Evolutionary conservation across 2,888 invertebrate genomes (phyloP).

Genomic region (Copidosoma aretas): DNA sequence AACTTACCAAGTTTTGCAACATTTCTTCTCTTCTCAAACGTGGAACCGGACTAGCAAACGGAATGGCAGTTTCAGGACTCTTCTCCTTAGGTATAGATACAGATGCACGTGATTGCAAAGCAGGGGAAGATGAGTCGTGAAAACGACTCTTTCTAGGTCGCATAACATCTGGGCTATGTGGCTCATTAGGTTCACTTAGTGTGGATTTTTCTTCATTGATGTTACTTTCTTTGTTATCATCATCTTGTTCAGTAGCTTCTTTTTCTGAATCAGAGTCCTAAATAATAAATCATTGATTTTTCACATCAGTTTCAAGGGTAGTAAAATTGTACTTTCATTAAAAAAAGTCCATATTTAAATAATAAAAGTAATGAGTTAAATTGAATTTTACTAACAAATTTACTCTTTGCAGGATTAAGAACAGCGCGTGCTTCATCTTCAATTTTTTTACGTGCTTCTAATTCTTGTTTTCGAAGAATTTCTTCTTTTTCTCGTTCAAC

Average conservation of each 20-base stretch:
- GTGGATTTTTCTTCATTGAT: slow-evolving; percentile 26
- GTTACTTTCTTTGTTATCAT: slow-evolving; percentile 47
- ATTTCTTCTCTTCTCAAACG: slow-evolving; percentile 67
- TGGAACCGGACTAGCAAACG: slow-evolving; percentile 41
- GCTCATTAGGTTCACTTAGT: slow-evolving; percentile 21
- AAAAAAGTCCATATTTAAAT: no score
- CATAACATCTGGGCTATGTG: slow-evolving; percentile 54
- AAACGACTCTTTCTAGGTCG: slow-evolving; percentile 60
- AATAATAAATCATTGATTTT: background rate
- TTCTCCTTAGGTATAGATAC: slow-evolving; percentile 47
- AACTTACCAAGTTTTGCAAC: slow-evolving; percentile 72
- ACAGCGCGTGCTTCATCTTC: slow-evolving; percentile 65
- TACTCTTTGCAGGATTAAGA: slow-evolving; percentile 65
- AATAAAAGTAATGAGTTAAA: background rate
- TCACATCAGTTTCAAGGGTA: background rate
- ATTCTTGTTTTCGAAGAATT: slow-evolving; percentile 69
- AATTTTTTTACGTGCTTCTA: slow-evolving; percentile 65
- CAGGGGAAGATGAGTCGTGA: slow-evolving; percentile 59
- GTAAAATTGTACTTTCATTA: no score
- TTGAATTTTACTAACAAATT: slow-evolving; percentile 65
- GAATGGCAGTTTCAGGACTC: slow-evolving; percentile 45
- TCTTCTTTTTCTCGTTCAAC: slow-evolving; percentile 79
- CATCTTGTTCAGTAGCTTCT: slow-evolving; percentile 56
- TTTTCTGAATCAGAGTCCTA: slow-evolving; percentile 64
- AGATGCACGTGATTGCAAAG: slow-evolving; percentile 5